Evolutionary conservation across 2,113 vertebrate genomes (phyloP).

Genomic region (Pardalotus punctatus): DNA sequence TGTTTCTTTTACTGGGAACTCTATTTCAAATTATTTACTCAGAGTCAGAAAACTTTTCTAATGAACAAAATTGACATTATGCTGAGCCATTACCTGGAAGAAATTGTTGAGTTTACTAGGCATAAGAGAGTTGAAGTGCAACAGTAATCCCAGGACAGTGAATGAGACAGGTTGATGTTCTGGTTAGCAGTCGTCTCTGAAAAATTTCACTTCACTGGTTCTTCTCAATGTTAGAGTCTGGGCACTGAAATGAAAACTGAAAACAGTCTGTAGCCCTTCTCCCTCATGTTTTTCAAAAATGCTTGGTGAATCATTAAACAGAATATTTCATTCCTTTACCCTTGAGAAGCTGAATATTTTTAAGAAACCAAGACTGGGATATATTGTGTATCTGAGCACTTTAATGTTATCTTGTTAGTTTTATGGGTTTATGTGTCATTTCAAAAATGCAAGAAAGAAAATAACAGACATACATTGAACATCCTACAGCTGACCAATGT

Average conservation of each 20-base stretch:
- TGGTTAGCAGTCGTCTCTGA: background rate
- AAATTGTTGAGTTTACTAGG: background rate
- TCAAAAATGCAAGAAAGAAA: background rate
- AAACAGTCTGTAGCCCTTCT: background rate
- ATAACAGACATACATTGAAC: background rate
- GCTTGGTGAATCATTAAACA: background rate
- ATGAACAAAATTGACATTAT: background rate
- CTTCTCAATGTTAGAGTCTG: background rate
- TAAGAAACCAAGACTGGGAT: background rate
- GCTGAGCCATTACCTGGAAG: background rate
- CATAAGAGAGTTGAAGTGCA: background rate
- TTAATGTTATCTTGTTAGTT: background rate
- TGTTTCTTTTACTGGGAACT: background rate
- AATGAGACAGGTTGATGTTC: background rate
- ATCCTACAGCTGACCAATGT: background rate
- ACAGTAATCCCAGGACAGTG: background rate
- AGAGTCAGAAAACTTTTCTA: background rate
- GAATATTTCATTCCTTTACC: background rate
- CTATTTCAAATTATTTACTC: background rate
- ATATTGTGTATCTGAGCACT: background rate
- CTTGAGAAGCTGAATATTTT: background rate
- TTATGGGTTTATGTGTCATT: background rate
- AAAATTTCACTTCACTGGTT: background rate
- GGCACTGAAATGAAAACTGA: background rate
- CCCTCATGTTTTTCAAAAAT: background rate